Evolutionary conservation across 2,888 invertebrate species (phyloP), one percentile per base, ranked within the genome.

Genomic region (Polydrusus cervinus): DNA sequence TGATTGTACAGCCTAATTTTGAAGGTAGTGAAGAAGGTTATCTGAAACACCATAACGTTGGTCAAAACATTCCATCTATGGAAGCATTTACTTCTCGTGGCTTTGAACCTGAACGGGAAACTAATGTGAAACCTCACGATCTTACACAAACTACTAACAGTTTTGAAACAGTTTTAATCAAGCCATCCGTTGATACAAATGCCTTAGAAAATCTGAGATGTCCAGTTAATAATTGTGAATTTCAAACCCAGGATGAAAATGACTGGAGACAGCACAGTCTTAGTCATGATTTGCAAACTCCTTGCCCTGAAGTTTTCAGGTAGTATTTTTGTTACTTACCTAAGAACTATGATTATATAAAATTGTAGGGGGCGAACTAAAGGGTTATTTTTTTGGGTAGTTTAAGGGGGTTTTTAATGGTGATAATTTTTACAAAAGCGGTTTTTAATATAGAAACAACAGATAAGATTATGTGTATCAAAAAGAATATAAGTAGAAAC

Each of bases 211-310:
- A n/a, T 14, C 66, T 70, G 62, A 49, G 16, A 25, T 76, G 73
- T 55, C n/a, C 65, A 11, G 25, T 70, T 25, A 47, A 34, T 34
- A 65, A 18, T 53, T 76, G 76, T 73, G 61, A 61, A 30, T 73
- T 38, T 55, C 66, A 73, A 16, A 67, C 70, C 10, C 16, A 34
- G 25, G 70, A 73, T 65, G 72, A 60, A 55, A 51, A 55, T 47
- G 62, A 65, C 10, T 76, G 47, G 65, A 70, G 66, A 10, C 65
- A 76, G 67, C 73, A 76, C 16, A 70, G 47, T 38, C 18, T 76
- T 47, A 70, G 14, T 61, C 69, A 70, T 69, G 68, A 72, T 38
- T 30, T 72, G 13, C 68, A 75, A 55, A 71, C 53, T 8, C 72
- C 72, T 20, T 76, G 68, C 34, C 69, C 70, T 51, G 76, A 70